Percentiles rank a stretch among this genome's conserved stretches.
Conservation (phyloP, 1,140 invertebrate genomes). For the Proales similis region DNA sequence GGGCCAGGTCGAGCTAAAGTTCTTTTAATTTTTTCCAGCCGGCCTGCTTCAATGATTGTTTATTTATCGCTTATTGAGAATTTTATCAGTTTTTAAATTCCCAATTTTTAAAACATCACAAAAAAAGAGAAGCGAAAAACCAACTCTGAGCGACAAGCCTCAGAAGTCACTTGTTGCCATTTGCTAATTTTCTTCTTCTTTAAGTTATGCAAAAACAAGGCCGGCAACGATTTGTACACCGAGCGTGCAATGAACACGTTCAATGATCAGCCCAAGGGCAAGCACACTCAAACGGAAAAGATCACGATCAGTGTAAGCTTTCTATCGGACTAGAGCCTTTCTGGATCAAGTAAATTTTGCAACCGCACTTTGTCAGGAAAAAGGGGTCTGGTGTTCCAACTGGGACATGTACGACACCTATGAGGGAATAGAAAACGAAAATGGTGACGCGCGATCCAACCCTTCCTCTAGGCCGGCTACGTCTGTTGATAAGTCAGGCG, state of each 20-base stretch:
- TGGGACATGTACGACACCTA: constrained; percentile 53
- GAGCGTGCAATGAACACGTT: constrained; percentile 52
- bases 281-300: constrained; percentile 47
- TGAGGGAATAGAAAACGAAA: constrained; percentile 42
- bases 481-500: too few species aligned
- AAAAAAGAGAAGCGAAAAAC: neutral
- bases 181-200: constrained; percentile 33
- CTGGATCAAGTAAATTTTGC: neutral
- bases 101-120: neutral
- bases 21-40: neutral
- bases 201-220: constrained; percentile 46
- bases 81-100: neutral
- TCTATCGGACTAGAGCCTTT: neutral
- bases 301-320: constrained; percentile 44
- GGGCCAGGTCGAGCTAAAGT: neutral
- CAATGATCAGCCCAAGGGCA: constrained; percentile 50
- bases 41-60: neutral
- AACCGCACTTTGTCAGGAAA: constrained; percentile 41
- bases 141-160: neutral
- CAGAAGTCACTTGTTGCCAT: neutral
- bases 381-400: constrained; percentile 44
- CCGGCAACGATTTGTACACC: constrained; percentile 49
- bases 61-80: neutral
- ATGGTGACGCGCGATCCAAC: constrained; percentile 41
- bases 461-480: neutral